Conservation (phyloP, 2,113 vertebrate genomes). For the Pseudois nayaur region DNA sequence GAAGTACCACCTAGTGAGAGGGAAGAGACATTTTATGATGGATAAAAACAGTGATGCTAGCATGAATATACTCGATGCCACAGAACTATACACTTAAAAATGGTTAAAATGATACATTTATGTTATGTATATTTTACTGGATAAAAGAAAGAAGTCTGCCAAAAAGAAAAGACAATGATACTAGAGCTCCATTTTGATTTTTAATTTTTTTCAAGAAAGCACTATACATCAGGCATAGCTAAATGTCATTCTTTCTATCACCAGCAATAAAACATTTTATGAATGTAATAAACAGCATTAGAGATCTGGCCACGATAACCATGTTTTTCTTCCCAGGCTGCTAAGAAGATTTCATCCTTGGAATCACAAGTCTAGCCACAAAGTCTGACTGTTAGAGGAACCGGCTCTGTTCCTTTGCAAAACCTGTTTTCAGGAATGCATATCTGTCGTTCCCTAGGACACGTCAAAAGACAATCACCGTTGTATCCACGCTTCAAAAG, state of each 20-base stretch:
- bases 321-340: neutral
- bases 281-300: neutral
- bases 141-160: neutral
- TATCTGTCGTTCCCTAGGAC: constrained; percentile 54
- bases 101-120: neutral
- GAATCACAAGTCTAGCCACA: neutral
- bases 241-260: neutral
- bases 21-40: neutral
- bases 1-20: neutral
- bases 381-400: neutral
- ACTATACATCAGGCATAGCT: neutral
- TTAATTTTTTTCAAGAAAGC: neutral
- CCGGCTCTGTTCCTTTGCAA: neutral
- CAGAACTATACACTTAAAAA: neutral
- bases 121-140: neutral
- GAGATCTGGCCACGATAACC: neutral
- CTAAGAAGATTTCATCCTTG: neutral
- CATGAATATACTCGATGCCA: neutral
- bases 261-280: neutral
- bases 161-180: neutral
- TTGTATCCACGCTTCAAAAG: neutral
- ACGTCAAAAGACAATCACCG: neutral
- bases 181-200: neutral
- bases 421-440: constrained; percentile 32
- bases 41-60: neutral